Conservation (phyloP, 2,113 vertebrate species). For the Porphyrio hochstetteri region DNA sequence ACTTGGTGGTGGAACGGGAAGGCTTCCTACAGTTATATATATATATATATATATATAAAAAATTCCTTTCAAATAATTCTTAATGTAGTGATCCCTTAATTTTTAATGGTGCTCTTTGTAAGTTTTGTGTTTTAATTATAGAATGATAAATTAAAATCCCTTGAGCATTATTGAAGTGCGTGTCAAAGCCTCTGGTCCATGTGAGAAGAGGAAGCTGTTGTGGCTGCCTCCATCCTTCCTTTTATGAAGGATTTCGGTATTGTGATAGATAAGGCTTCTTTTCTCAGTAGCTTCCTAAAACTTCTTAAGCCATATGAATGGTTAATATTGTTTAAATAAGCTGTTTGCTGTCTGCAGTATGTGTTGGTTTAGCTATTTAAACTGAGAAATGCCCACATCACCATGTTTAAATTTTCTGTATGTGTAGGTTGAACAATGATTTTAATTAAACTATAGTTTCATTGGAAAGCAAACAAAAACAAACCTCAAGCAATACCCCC, state of each 20-base stretch:
- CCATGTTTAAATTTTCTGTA: background rate
- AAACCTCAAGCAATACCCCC: background rate
- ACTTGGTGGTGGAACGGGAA: fast-evolving
- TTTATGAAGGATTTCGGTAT: background rate
- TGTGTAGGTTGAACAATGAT: background rate
- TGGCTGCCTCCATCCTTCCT: background rate
- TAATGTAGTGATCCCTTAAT: background rate
- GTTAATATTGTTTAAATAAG: background rate
- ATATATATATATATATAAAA: background rate
- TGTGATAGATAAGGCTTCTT: background rate
- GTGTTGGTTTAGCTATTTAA: background rate
- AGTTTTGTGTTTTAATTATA: background rate
- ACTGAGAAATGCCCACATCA: background rate
- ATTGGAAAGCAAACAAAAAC: background rate
- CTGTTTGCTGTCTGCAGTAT: background rate
- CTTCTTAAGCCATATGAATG: background rate
- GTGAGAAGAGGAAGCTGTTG: background rate
- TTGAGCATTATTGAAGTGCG: background rate
- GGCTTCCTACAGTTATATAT: background rate
- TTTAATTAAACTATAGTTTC: background rate
- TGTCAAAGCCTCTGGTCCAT: background rate
- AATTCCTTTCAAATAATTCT: background rate
- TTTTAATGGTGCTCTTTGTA: background rate
- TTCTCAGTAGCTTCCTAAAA: background rate
- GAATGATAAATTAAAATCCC: background rate